These are phyloP conservation scores for Martes flavigula DNA, from an alignment of 2,797 vertebrate species.

Conservation along the genomic window DNA sequence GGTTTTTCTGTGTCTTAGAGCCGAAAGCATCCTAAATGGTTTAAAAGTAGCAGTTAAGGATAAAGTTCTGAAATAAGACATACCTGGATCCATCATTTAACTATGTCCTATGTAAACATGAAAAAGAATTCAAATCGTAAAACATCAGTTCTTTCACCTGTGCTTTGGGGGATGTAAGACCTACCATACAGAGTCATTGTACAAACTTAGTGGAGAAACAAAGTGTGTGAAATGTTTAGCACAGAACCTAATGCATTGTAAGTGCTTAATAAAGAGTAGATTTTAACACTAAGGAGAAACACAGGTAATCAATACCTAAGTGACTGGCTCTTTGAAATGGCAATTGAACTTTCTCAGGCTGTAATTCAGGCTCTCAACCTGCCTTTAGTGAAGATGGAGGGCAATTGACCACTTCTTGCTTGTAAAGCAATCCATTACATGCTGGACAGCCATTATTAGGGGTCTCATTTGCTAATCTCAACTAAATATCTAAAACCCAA, in stretches of 20 bases:
- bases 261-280: neutral
- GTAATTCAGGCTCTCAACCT: neutral
- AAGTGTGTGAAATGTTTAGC: neutral
- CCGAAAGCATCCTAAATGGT: neutral
- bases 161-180: neutral
- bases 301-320: neutral
- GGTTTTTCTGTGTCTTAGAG: constrained; percentile 11
- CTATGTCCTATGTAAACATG: neutral
- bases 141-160: neutral
- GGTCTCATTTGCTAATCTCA: constrained; percentile 7
- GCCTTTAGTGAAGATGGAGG: neutral
- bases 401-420: neutral
- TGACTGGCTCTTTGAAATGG: constrained; percentile 13
- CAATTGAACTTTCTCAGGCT: neutral
- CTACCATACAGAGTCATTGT: neutral
- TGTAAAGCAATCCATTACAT: neutral
- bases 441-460: neutral
- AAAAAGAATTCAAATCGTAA: constrained; percentile 25
- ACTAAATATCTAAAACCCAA: constrained; percentile 18
- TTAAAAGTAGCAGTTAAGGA: neutral
- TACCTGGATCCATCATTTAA: neutral
- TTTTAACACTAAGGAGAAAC: constrained; percentile 1
- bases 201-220: constrained; percentile 15
- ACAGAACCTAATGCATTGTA: neutral
- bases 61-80: neutral